Percentiles rank a stretch among this genome's conserved stretches.
Evolutionary conservation across 2,888 invertebrate species (phyloP).

Genomic region (Hetaerina titia): DNA sequence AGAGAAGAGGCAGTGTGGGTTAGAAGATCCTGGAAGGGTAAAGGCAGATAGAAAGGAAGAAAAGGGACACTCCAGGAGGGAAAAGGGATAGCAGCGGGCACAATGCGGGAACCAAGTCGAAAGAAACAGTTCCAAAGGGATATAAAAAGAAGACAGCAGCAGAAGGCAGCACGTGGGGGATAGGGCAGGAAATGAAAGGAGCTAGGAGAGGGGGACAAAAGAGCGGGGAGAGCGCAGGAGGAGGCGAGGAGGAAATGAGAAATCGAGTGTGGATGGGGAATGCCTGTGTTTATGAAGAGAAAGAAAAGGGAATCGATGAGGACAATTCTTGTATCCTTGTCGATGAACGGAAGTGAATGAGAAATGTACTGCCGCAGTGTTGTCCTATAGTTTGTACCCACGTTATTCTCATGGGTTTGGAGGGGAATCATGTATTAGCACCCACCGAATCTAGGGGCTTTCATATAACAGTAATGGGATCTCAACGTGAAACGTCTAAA

Average conservation of each 20-base stretch:
- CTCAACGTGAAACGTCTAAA: too few species aligned
- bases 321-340: neutral
- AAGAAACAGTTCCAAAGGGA: neutral
- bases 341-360: neutral
- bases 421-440: too few species aligned
- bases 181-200: neutral
- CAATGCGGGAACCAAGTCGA: neutral
- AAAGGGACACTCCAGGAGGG: too few species aligned
- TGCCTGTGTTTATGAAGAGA: neutral
- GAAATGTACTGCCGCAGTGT: neutral
- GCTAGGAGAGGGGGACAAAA: neutral
- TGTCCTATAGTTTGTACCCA: neutral
- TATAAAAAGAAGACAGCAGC: neutral
- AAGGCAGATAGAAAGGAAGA: too few species aligned
- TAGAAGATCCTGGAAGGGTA: too few species aligned
- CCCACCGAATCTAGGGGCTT: too few species aligned
- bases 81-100: neutral
- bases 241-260: neutral
- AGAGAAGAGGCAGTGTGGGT: too few species aligned
- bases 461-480: too few species aligned
- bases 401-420: too few species aligned
- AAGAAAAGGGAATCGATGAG: neutral
- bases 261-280: neutral
- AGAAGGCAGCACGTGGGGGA: neutral
- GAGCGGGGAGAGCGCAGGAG: neutral